A percentile compares a stretch with the other conserved stretches of the same genome.
Evolutionary conservation across 2,113 vertebrate genomes (phyloP).

Genomic region (Scortum barcoo): DNA sequence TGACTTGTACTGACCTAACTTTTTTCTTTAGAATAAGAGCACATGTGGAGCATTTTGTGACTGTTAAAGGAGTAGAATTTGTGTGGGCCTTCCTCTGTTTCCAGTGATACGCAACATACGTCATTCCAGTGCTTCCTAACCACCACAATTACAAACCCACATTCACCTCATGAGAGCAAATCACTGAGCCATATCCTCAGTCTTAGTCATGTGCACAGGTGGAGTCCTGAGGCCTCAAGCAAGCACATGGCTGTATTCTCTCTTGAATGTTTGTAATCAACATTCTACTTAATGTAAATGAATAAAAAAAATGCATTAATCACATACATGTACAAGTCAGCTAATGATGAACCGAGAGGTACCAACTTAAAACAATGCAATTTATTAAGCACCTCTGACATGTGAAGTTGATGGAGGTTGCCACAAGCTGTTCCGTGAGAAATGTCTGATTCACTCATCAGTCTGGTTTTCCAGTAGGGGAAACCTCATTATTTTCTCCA

Average conservation of each 20-base stretch:
- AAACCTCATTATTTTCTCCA: neutral
- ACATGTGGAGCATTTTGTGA: neutral
- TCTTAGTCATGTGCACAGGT: neutral
- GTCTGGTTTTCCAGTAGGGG: neutral
- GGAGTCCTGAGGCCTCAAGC: too few relatives aligned
- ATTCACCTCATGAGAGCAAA: neutral
- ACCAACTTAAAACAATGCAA: neutral
- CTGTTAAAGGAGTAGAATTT: neutral
- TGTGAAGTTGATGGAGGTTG: neutral
- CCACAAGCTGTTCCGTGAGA: neutral
- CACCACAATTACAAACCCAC: neutral
- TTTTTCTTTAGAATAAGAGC: neutral
- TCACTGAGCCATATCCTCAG: neutral
- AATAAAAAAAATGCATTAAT: too few relatives aligned
- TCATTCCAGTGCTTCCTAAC: neutral
- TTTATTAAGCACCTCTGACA: neutral
- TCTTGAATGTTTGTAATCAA: too few relatives aligned
- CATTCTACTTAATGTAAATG: too few relatives aligned
- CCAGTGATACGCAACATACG: neutral
- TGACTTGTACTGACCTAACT: neutral
- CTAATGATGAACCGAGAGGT: neutral
- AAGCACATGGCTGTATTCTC: too few relatives aligned
- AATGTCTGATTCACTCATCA: slow-evolving; percentile 1
- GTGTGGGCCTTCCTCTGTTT: neutral
- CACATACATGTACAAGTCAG: too few relatives aligned